Evolutionary conservation across 2,797 vertebrate genomes (phyloP), one percentile per base, ranked within the genome.

Genomic region (Sylvia borin): DNA sequence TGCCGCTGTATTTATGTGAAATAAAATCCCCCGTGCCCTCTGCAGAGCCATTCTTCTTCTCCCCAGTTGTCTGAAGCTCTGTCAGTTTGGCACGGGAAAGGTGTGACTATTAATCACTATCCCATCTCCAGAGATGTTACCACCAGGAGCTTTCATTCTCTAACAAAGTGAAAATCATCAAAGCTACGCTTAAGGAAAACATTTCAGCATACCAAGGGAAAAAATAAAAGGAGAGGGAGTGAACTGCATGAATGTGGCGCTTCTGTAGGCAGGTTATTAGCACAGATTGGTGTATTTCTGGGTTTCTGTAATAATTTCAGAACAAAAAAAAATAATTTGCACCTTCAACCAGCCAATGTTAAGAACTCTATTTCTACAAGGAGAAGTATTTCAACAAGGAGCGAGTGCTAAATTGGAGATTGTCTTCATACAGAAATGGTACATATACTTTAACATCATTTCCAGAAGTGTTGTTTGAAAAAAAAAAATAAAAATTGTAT

Each of bases 121-220:
- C 90, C 71, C 42, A 51, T 82, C 91, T 66, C 85, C 67, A 77
- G 74, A 82, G 77, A 71, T 79, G 71, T 79, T 64, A 79, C 83
- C 80, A 74, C 64, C 85, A 93, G 92, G 74, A 93, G 53, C 71
- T 85, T 82, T 88, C 83, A n/a, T 71, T 86, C 83, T 51, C 83
- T 54, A 31, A 80, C 54, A 73, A 90, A 94, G 47, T 79, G 16
- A 27, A 60, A 89, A 90, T 79, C 90, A 87, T 95, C 83, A 92
- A 95, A 93, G 94, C 61, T 54, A 10, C 0, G 0, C 71, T 87
- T 58, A 79, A 90, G 50, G 57, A 95, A 96, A 94, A 85, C 31
- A 90, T 87, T 86, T 71, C 82, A 78, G 40, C 66, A 66, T 57
- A 43, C 36, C 11, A 79, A 36, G 13, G 55, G n/a, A 21, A 32